Evolutionary conservation across 2,888 invertebrate genomes (phyloP), one percentile per base, ranked within the genome.

Genomic region (Molanna angustata): DNA sequence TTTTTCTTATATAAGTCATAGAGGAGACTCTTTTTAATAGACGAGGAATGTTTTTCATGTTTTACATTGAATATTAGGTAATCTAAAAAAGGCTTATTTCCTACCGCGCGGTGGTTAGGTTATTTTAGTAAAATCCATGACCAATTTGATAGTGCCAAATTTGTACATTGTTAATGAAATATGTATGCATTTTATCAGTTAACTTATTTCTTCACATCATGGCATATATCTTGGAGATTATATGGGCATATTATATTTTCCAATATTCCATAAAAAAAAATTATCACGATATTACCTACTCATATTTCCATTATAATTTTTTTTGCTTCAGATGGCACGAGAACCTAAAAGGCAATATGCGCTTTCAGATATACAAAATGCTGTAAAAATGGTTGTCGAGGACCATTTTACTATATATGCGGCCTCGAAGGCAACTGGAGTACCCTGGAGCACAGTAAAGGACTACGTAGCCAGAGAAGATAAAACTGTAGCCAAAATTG

Each of bases 371-470:
- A 45, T 45, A 7, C 31, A 45, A 45, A 45, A 31, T 45, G 32
- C 45, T 31, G 45, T 45, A 16, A 31, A 27, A 32, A 45, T 45
- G 31, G 45, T 45, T 17, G 17, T 17, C 17, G 45, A 45, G 32
- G 32, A 32, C 19, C 27, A 45, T 45, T 45, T 11, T 45, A 17
- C 32, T n/a, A 32, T 45, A 16, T 32, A 45, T 45, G 32, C 17
- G 18, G 45, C 45, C 17, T 16, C 32, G 32, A 45, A 45, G 18
- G 31, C 27, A 31, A 31, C 27, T 22, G 22, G 22, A 21, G 22
- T 42, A 21, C 42, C 42, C 22, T 45, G 31, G 45, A 45, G 45
- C 18, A 45, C 45, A 16, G 14, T 45, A 32, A 45, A 45, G 32
- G 32, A 45, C 19, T 45, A 45, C 18, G 45, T 45, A 45, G 18